phyloP scores from a whole-genome alignment of 1,140 invertebrate genomes.

The Hypothenemus hampei region DNA sequence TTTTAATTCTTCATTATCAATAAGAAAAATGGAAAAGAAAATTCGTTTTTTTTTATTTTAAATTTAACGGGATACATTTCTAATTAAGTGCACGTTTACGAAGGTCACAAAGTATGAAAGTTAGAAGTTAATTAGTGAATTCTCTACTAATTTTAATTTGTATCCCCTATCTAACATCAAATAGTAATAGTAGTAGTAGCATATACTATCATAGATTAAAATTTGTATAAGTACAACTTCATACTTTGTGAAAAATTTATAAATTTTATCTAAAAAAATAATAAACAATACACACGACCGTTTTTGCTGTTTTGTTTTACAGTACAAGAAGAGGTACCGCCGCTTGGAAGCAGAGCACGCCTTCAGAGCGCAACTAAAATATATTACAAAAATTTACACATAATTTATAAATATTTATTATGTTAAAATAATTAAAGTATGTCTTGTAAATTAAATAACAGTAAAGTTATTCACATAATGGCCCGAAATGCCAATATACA shows the following conservation, averaged over 20 bases:
- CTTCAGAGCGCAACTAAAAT: slow-evolving; percentile 27
- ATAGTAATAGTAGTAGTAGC: slow-evolving; percentile 31
- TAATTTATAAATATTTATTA: slow-evolving; percentile 43
- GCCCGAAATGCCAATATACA: slow-evolving; percentile 38
- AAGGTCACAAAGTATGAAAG: slow-evolving; percentile 42
- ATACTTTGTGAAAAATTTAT: slow-evolving; percentile 42
- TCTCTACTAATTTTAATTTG: slow-evolving; percentile 21
- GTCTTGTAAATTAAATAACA: slow-evolving; percentile 43
- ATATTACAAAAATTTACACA: slow-evolving; percentile 47
- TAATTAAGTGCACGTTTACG: slow-evolving; percentile 40
- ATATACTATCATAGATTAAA: slow-evolving; percentile 21
- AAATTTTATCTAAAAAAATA: slow-evolving; percentile 32
- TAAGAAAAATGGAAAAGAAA: slow-evolving; percentile 7
- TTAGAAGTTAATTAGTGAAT: slow-evolving; percentile 27
- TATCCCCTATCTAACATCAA: slow-evolving; percentile 30
- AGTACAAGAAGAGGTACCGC: slow-evolving; percentile 15
- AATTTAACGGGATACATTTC: slow-evolving; percentile 37
- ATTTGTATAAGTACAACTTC: slow-evolving; percentile 33
- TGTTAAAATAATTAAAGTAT: slow-evolving; percentile 41
- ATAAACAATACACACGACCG: slow-evolving; percentile 39
- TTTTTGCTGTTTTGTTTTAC: slow-evolving; percentile 33
- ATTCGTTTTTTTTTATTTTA: too few species aligned
- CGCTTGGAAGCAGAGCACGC: slow-evolving; percentile 27
- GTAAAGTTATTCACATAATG: slow-evolving; percentile 44
- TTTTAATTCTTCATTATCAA: too few species aligned